These are phyloP conservation scores for Dasypus novemcinctus DNA, from an alignment of 2,113 vertebrate species.

Conservation along the genomic window DNA sequence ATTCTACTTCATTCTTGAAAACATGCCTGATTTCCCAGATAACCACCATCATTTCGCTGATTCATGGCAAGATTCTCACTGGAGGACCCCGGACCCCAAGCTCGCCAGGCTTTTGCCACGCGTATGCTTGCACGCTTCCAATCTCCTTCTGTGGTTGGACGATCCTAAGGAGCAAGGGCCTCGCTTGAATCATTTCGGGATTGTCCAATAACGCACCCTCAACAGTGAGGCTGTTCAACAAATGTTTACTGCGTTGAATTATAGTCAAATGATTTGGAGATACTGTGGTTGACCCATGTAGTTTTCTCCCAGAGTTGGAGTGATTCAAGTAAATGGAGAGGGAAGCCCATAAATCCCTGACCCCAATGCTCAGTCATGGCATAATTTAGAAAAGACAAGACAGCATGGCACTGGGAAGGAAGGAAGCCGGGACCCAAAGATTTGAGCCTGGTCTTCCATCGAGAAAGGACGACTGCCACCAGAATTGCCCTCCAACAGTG, in stretches of 20 bases:
- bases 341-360: not conserved
- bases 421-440: not conserved
- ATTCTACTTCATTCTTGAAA: not conserved
- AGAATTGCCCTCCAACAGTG: not conserved
- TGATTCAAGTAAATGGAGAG: not conserved
- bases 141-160: too few relatives aligned
- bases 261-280: accelerated
- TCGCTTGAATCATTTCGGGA: not conserved
- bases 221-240: accelerated
- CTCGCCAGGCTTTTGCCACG: not conserved
- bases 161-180: too few relatives aligned
- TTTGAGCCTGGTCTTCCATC: not conserved
- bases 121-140: accelerated
- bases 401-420: not conserved
- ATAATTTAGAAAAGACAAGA: too few relatives aligned
- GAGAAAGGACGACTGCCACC: not conserved
- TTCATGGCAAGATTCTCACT: not conserved
- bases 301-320: not conserved
- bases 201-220: not conserved
- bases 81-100: accelerated
- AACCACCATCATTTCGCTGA: not conserved
- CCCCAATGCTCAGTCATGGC: not conserved
- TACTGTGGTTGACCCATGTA: too few relatives aligned
- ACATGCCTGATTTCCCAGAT: not conserved
- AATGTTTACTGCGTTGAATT: not conserved